phyloP scores from a whole-genome alignment of 2,113 vertebrate species.

The Siniperca knerii region DNA sequence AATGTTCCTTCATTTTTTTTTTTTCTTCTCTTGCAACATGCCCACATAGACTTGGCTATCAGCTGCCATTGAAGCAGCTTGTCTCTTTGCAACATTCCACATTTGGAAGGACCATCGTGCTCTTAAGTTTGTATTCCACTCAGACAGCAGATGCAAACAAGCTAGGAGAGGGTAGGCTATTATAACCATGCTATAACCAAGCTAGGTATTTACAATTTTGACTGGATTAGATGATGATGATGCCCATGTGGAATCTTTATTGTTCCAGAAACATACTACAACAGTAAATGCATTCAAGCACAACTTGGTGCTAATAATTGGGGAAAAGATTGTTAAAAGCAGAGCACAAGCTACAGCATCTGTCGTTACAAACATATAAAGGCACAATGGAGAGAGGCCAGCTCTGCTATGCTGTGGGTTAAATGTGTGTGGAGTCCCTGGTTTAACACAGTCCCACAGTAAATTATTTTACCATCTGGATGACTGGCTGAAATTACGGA shows the following conservation, averaged over 20 bases:
- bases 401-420: conserved; percentile 27
- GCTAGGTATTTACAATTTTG: too few species aligned
- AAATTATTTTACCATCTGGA: conserved; percentile 54
- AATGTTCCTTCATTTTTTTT: too few species aligned
- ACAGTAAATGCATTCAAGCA: neutral
- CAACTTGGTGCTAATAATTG: neutral
- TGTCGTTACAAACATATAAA: conserved; percentile 14
- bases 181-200: too few species aligned
- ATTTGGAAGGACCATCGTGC: too few species aligned
- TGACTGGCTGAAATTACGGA: conserved; percentile 18
- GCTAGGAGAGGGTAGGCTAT: too few species aligned
- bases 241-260: neutral
- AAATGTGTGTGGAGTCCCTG: conserved; percentile 42
- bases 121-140: too few species aligned
- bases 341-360: conserved; percentile 25
- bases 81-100: too few species aligned
- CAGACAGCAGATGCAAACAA: too few species aligned
- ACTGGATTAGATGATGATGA: neutral
- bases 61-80: too few species aligned
- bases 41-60: too few species aligned
- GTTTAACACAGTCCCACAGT: conserved; percentile 1
- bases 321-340: neutral
- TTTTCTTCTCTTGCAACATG: too few species aligned
- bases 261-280: neutral
- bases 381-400: conserved; percentile 6